Conservation (phyloP, 2,888 invertebrate genomes). For the Plemyria rubiginata region DNA sequence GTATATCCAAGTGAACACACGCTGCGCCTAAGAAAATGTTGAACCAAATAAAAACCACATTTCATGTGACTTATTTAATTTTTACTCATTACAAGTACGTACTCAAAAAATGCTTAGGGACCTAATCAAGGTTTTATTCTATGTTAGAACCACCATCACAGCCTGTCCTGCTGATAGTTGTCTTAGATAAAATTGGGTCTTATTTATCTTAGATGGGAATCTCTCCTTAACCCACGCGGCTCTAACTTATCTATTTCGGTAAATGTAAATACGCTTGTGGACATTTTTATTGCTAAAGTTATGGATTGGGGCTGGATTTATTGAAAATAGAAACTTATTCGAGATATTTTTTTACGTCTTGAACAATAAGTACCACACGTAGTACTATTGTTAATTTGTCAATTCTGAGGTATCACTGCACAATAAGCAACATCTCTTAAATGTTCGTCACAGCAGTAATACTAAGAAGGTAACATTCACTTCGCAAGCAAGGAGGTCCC, state of each 20-base stretch:
- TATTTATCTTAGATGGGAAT: not conserved
- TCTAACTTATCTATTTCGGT: slow-evolving; percentile 36
- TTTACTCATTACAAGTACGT: too few species aligned
- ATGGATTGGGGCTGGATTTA: slow-evolving; percentile 36
- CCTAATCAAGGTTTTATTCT: too few species aligned
- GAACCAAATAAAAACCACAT: too few species aligned
- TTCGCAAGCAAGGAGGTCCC: slow-evolving; percentile 53
- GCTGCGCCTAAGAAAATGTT: too few species aligned
- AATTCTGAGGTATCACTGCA: too few species aligned
- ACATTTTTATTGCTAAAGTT: slow-evolving; percentile 38
- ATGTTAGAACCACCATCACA: too few species aligned
- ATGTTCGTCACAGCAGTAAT: slow-evolving; percentile 1
- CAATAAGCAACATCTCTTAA: not conserved
- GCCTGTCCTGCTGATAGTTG: too few species aligned
- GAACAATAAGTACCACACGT: not conserved
- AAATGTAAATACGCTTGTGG: slow-evolving; percentile 37
- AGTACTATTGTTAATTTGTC: too few species aligned
- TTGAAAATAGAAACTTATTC: slow-evolving; percentile 21
- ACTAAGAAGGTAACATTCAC: slow-evolving; percentile 32
- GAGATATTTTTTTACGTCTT: not conserved
- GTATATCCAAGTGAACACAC: too few species aligned
- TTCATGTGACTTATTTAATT: too few species aligned
- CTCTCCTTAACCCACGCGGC: slow-evolving; percentile 19
- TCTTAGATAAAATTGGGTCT: too few species aligned
- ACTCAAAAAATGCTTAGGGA: too few species aligned